Conservation (phyloP, 2,888 invertebrate genomes). For the Cheiracanthium punctorium region DNA sequence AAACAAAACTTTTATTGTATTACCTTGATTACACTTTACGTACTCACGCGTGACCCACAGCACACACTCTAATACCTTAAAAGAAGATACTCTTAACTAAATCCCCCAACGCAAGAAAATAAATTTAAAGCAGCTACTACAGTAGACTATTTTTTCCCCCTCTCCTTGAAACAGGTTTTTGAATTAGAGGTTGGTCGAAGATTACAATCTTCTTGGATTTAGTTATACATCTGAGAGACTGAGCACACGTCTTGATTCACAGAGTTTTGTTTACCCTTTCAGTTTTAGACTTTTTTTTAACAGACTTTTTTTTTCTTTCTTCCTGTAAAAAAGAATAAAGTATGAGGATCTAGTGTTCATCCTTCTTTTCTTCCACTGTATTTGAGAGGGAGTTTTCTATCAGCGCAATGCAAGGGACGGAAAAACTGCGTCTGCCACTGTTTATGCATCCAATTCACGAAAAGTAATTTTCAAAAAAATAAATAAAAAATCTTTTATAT, state of each 20-base stretch:
- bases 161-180: not conserved
- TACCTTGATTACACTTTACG: not conserved
- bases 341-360: conserved; percentile 20
- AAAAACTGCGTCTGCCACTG: conserved; percentile 1
- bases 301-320: conserved; percentile 33
- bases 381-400: conserved; percentile 34
- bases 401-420: not conserved
- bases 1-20: not conserved
- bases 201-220: conserved; percentile 26
- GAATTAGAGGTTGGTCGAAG: conserved; percentile 35
- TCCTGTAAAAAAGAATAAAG: conserved; percentile 9
- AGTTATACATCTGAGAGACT: not conserved
- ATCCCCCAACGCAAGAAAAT: not conserved
- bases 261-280: conserved; percentile 13
- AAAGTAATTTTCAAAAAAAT: conserved; percentile 54
- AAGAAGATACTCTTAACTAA: not conserved
- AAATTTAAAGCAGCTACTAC: not conserved
- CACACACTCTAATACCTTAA: not conserved
- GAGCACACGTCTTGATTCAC: conserved; percentile 23
- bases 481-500: too few species aligned
- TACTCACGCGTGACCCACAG: not conserved
- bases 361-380: conserved; percentile 23
- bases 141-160: not conserved
- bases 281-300: conserved; percentile 58
- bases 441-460: conserved; percentile 27